These are phyloP conservation scores for Schlechtendalia chinensis DNA, from an alignment of 1,140 invertebrate species.

Conservation along the genomic window DNA sequence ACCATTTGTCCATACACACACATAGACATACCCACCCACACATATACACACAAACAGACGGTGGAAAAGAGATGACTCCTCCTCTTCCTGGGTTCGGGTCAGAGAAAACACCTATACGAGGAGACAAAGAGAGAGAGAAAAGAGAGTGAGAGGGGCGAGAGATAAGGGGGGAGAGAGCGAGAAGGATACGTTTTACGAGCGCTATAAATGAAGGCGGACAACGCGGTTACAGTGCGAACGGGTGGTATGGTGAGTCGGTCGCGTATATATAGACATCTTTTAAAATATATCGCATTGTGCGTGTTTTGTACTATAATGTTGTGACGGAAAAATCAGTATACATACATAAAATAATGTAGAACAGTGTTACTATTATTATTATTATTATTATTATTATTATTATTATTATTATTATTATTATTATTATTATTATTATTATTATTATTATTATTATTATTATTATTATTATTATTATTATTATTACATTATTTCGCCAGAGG, in stretches of 20 bases:
- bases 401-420: neutral
- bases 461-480: neutral
- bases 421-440: neutral
- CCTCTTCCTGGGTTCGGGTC: neutral
- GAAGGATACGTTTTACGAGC: conserved; percentile 42
- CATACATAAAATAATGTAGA: too few species aligned
- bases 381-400: neutral
- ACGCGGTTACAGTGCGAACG: neutral
- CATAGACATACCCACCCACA: neutral
- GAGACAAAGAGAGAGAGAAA: neutral
- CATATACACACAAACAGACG: neutral
- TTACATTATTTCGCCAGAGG: neutral
- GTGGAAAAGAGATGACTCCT: neutral
- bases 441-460: neutral
- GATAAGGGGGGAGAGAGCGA: too few species aligned
- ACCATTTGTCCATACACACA: conserved; percentile 22
- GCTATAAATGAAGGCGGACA: conserved; percentile 19
- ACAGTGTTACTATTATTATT: neutral
- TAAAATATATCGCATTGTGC: conserved; percentile 27
- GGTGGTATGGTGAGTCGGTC: neutral
- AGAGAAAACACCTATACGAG: too few species aligned
- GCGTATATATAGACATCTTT: conserved; percentile 15
- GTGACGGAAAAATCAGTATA: neutral
- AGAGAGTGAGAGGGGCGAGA: too few species aligned
- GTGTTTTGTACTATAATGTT: neutral